Conservation (phyloP, 1,140 invertebrate species). For the Cyrtorhinus lividipennis region DNA sequence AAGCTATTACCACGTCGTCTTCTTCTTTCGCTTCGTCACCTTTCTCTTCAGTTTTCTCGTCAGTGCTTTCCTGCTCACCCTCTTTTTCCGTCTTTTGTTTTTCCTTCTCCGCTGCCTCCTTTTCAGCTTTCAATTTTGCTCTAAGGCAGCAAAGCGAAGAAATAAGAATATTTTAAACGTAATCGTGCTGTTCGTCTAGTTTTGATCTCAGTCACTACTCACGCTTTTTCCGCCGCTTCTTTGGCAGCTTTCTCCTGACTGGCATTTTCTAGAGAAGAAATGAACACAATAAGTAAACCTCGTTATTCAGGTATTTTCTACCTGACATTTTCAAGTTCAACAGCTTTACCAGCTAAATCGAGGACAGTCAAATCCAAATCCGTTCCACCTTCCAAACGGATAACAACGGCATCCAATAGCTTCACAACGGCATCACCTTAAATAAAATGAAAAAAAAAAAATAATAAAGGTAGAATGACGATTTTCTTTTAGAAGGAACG, state of each 20-base stretch:
- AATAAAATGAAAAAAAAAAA: neutral
- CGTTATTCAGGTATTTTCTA: too few relatives aligned
- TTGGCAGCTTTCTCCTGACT: neutral
- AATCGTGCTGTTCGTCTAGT: too few relatives aligned
- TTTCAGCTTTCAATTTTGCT: conserved; percentile 16
- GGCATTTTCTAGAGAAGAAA: conserved; percentile 9
- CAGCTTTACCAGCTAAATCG: conserved; percentile 36
- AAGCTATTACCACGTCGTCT: too few relatives aligned
- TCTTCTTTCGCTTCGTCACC: conserved; percentile 17
- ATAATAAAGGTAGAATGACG: too few relatives aligned
- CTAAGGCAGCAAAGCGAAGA: neutral
- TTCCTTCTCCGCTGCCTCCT: conserved; percentile 27
- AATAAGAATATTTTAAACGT: neutral
- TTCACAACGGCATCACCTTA: conserved; percentile 62
- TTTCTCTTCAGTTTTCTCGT: conserved; percentile 23
- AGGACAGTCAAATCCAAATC: conserved; percentile 81
- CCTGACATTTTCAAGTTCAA: too few relatives aligned
- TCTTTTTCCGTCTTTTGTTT: conserved; percentile 29
- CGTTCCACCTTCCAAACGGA: conserved; percentile 92
- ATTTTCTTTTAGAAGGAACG: too few relatives aligned
- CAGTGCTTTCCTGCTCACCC: conserved; percentile 24
- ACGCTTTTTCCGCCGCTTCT: neutral
- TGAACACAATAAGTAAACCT: neutral
- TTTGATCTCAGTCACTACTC: neutral
- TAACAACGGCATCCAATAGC: conserved; percentile 89